Evolutionary conservation across 1,140 invertebrate genomes (phyloP).

Genomic region (Lepidostoma basale): DNA sequence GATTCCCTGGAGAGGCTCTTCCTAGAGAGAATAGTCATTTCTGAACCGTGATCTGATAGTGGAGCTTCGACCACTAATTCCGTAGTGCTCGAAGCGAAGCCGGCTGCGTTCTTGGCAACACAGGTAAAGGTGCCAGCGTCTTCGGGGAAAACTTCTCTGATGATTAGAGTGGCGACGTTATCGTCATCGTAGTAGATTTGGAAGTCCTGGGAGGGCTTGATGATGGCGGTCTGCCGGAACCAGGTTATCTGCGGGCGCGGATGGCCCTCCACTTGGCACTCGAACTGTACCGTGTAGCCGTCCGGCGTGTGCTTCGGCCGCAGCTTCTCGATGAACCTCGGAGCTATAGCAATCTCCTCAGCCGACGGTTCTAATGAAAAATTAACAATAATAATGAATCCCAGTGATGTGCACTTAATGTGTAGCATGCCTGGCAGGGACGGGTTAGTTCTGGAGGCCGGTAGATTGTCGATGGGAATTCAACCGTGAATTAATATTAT

Average conservation of each 20-base stretch:
- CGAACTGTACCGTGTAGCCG: conserved; percentile 87
- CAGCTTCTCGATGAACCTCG: conserved; percentile 84
- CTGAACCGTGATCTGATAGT: conserved; percentile 86
- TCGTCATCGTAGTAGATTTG: conserved; percentile 93
- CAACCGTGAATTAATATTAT: no score
- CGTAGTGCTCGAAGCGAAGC: conserved; percentile 90
- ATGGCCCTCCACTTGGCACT: conserved; percentile 87
- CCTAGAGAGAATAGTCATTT: conserved; percentile 77
- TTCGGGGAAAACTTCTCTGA: conserved; percentile 95
- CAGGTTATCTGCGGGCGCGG: conserved; percentile 92
- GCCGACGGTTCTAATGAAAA: conserved; percentile 75
- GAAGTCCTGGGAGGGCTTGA: conserved; percentile 89
- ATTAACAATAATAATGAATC: no score
- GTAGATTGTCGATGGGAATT: no score
- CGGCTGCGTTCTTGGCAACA: conserved; percentile 93
- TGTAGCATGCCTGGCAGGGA: no score
- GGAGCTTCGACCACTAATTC: conserved; percentile 87
- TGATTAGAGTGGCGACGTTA: conserved; percentile 89
- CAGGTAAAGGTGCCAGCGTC: conserved; percentile 96
- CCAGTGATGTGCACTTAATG: no score
- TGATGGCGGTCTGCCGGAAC: conserved; percentile 92
- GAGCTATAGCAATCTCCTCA: conserved; percentile 78
- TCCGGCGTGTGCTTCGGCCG: conserved; percentile 82
- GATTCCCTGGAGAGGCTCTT: conserved; percentile 87
- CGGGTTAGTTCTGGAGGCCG: no score